Evolutionary conservation across 2,888 invertebrate genomes (phyloP).

Genomic region (Dynastes grantii): DNA sequence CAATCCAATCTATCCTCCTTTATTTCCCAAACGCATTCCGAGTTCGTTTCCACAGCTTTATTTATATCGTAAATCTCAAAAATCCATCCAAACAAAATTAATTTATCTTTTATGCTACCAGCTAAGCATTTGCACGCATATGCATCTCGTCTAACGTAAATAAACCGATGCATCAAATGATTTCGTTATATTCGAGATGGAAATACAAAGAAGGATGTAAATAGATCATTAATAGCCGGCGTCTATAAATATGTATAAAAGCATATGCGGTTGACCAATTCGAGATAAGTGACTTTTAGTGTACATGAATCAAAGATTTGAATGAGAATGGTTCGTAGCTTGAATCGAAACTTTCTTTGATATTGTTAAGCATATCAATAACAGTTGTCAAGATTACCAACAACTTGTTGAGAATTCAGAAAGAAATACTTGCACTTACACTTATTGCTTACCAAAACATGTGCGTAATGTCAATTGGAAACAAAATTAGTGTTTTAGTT

Average conservation of each 20-base stretch:
- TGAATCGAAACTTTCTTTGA: too few relatives aligned
- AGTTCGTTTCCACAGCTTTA: conserved; percentile 7
- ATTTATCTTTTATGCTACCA: conserved; percentile 27
- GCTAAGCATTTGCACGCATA: conserved; percentile 8
- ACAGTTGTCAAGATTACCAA: too few relatives aligned
- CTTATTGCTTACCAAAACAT: too few relatives aligned
- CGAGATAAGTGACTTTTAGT: background rate
- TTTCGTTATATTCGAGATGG: conserved; percentile 17
- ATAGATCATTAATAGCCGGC: conserved; percentile 9
- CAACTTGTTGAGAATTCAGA: too few relatives aligned
- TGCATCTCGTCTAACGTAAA: conserved; percentile 7
- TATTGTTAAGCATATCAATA: too few relatives aligned
- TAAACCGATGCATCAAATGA: conserved; percentile 18
- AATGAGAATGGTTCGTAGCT: too few relatives aligned
- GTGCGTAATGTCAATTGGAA: too few relatives aligned
- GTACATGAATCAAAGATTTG: too few relatives aligned
- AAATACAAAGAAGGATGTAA: conserved; percentile 4
- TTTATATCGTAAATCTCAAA: conserved; percentile 38
- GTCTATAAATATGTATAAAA: background rate
- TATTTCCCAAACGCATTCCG: conserved; percentile 15
- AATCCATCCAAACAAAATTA: conserved; percentile 31
- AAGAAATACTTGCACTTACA: too few relatives aligned
- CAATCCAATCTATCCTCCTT: conserved; percentile 5
- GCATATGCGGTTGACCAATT: background rate
- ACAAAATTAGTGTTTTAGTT: too few relatives aligned